Evolutionary conservation across 2,888 invertebrate species (phyloP), one percentile per base, ranked within the genome.

Genomic region (Hydropsyche betteni): DNA sequence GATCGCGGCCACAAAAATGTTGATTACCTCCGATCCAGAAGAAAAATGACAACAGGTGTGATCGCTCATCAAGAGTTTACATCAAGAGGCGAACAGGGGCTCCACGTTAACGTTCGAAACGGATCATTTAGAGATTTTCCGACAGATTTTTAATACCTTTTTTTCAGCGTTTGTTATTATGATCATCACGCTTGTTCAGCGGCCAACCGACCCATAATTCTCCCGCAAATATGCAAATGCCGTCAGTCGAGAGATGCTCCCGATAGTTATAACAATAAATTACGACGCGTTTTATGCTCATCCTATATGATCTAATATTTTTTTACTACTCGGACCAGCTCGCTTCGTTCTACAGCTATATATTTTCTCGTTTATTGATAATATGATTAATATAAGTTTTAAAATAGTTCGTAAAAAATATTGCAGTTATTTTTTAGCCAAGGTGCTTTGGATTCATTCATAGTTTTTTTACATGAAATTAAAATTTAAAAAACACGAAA

Each of bases 11-110:
- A 52, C 51, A 16, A 74, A 68, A 68, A 70, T 53, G 53, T 74
- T 68, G 74, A 74, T 74, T 38, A 69, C 69, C 74, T 69, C 61
- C 44, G 69, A 51, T n/a, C 53, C 44, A 12, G 55, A 53, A 74
- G 76, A 78, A 72, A 78, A 76, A 74, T 78, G 74, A 69, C 68
- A 72, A 78, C 77, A 78, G 77, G 74, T 78, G 77, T 61, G 55
- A 6, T 24, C 10, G 52, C 68, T 68, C 74, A 69, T 61, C 58
- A 74, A 14, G 68, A 50, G 51, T 51, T 64, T 74, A 51, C 52
- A 68, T 74, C 50, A 68, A 50, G 16, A 64, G 10, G 24, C 64
- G 44, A 44, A 44, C 44, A 12, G 64, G 5, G 6, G 10, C 36
- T 64, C 34, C 36, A 7, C 36, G 34, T 64, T 64, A 64, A 36